phyloP scores from a whole-genome alignment of 2,797 vertebrate genomes.

The Darevskia nairensis region DNA sequence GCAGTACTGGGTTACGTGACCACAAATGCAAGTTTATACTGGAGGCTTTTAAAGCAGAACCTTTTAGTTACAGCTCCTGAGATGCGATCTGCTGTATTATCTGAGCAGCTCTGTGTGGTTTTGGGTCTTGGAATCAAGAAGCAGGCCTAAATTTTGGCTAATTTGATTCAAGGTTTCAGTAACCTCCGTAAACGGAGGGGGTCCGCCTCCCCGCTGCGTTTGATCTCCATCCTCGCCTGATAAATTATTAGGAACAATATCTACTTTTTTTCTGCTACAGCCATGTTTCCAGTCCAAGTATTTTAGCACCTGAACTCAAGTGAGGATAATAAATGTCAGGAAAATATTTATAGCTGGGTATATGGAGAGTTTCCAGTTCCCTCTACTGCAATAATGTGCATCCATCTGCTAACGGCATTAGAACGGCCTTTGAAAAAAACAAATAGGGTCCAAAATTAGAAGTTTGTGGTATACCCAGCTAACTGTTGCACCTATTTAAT shows the following conservation, averaged over 20 bases:
- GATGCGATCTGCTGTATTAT: slow-evolving; percentile 76
- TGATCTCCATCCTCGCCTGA: slow-evolving; percentile 73
- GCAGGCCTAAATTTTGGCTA: slow-evolving; percentile 70
- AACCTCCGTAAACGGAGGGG: slow-evolving; percentile 77
- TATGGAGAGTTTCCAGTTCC: slow-evolving; percentile 93
- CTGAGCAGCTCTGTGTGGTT: slow-evolving; percentile 63
- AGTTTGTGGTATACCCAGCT: slow-evolving; percentile 68
- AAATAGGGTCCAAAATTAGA: slow-evolving; percentile 82
- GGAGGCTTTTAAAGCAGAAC: slow-evolving; percentile 56
- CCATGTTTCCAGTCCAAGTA: slow-evolving; percentile 87
- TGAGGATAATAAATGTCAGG: slow-evolving; percentile 95
- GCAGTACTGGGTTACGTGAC: slow-evolving; percentile 69
- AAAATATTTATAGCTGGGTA: slow-evolving; percentile 94
- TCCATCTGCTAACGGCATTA: slow-evolving; percentile 96
- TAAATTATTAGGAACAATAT: slow-evolving; percentile 78
- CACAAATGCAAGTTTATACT: slow-evolving; percentile 63
- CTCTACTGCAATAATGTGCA: slow-evolving; percentile 85
- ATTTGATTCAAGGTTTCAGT: slow-evolving; percentile 77
- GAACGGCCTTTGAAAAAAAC: slow-evolving; percentile 66
- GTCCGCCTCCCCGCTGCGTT: slow-evolving; percentile 68
- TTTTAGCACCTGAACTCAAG: slow-evolving; percentile 96
- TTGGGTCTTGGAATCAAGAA: slow-evolving; percentile 68
- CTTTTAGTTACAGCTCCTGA: slow-evolving; percentile 23
- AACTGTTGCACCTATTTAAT: slow-evolving; percentile 65
- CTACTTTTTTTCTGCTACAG: slow-evolving; percentile 76